A percentile compares a stretch with the other conserved stretches of the same genome.
Evolutionary conservation across 2,797 vertebrate genomes (phyloP).

Genomic region (Takifugu ocellatus): DNA sequence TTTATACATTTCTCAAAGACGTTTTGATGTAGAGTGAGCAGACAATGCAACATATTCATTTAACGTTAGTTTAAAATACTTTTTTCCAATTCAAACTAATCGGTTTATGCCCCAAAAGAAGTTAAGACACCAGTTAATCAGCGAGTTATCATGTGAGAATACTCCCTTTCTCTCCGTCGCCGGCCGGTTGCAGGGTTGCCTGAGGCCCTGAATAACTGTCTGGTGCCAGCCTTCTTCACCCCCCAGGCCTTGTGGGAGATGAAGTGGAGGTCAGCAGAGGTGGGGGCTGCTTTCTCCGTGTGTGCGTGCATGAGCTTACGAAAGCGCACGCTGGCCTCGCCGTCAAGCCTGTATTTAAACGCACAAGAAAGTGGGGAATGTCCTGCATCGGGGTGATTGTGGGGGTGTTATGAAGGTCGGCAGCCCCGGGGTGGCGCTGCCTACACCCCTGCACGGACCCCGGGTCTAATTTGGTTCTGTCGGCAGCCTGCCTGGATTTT

Average conservation of each 20-base stretch:
- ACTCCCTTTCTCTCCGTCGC: neutral
- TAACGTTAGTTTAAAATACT: constrained; percentile 25
- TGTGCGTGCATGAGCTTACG: constrained; percentile 16
- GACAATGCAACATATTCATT: constrained; percentile 28
- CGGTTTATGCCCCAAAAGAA: constrained; percentile 11
- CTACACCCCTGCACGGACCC: constrained; percentile 33
- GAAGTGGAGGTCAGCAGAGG: constrained; percentile 73
- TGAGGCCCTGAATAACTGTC: constrained; percentile 80
- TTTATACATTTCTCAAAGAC: constrained; percentile 45
- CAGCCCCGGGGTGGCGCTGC: constrained; percentile 69
- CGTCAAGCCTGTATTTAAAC: neutral
- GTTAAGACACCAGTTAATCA: constrained; percentile 44
- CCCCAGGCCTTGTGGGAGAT: constrained; percentile 75
- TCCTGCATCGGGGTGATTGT: too few relatives aligned
- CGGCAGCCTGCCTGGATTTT: constrained; percentile 47
- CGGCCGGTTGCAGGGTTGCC: constrained; percentile 75
- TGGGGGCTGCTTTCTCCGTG: constrained; percentile 17
- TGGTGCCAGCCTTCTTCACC: constrained; percentile 82
- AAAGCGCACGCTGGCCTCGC: constrained; percentile 15
- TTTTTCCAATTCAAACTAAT: constrained; percentile 27
- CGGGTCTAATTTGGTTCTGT: constrained; percentile 76
- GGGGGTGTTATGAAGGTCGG: constrained; percentile 30
- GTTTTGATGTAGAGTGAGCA: constrained; percentile 31
- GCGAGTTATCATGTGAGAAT: constrained; percentile 47
- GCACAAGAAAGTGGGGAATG: too few relatives aligned